phyloP scores from a whole-genome alignment of 2,113 vertebrate species.

The Rhodinocichla rosea region DNA sequence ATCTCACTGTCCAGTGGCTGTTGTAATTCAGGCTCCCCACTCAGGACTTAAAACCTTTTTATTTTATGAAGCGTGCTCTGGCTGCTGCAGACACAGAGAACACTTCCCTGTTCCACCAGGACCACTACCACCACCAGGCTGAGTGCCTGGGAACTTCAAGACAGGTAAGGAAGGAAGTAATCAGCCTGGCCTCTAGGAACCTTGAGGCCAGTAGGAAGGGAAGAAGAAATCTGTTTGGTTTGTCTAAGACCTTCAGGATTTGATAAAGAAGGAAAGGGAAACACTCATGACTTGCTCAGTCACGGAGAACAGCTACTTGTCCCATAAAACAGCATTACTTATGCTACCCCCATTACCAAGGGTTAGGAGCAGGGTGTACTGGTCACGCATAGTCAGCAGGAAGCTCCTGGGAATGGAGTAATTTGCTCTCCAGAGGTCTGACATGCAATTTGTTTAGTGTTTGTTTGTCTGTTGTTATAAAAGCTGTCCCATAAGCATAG shows the following conservation, averaged over 20 bases:
- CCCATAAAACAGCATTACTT: neutral
- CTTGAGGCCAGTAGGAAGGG: neutral
- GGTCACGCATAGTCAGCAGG: neutral
- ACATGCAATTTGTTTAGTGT: neutral
- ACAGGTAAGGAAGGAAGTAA: accelerated
- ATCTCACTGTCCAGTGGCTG: neutral
- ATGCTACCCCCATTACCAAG: neutral
- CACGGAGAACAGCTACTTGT: neutral
- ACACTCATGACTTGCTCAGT: accelerated
- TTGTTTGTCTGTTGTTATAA: neutral
- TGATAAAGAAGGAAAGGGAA: neutral
- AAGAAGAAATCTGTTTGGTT: neutral
- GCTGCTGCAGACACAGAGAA: neutral
- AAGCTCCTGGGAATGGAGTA: neutral
- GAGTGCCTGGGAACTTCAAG: neutral
- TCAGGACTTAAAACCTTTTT: neutral
- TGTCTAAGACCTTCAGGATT: neutral
- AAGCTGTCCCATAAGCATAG: neutral
- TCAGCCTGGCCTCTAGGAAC: neutral
- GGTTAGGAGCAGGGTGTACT: accelerated
- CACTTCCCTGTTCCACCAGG: accelerated
- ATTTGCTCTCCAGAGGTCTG: neutral
- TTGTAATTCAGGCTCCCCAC: neutral
- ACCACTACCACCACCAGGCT: accelerated
- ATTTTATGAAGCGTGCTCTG: neutral